Evolutionary conservation across 2,797 vertebrate species (phyloP).

Genomic region (Momotus momota): DNA sequence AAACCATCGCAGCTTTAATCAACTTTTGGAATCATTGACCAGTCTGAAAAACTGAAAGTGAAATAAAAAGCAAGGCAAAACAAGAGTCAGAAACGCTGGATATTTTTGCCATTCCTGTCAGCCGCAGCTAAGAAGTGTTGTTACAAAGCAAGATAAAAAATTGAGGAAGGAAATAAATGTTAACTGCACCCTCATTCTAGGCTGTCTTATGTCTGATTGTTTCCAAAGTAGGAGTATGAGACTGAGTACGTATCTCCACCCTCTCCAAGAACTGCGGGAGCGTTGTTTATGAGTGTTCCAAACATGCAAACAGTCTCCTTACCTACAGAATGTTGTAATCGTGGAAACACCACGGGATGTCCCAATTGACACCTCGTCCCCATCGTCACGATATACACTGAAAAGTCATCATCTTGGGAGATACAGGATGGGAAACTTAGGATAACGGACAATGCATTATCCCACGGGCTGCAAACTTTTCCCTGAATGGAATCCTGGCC

Average conservation of each 20-base stretch:
- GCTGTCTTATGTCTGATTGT: neutral
- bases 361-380: neutral
- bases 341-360: neutral
- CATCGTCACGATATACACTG: accelerated
- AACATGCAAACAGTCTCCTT: neutral
- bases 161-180: neutral
- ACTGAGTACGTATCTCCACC: neutral
- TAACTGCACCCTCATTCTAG: neutral
- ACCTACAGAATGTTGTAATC: neutral
- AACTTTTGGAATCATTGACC: neutral
- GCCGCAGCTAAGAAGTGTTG: neutral
- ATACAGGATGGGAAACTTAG: neutral
- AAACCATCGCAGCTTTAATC: neutral
- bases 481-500: neutral
- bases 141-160: neutral
- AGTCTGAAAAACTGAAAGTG: neutral
- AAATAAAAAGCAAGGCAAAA: neutral
- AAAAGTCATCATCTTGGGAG: neutral
- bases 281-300: neutral
- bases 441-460: neutral
- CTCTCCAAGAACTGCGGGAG: neutral
- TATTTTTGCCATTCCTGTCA: neutral
- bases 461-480: neutral
- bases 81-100: neutral
- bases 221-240: neutral